Base-by-base conservation (phyloP, 2,797 vertebrate species). In the Halcyon chelicuti region DNA sequence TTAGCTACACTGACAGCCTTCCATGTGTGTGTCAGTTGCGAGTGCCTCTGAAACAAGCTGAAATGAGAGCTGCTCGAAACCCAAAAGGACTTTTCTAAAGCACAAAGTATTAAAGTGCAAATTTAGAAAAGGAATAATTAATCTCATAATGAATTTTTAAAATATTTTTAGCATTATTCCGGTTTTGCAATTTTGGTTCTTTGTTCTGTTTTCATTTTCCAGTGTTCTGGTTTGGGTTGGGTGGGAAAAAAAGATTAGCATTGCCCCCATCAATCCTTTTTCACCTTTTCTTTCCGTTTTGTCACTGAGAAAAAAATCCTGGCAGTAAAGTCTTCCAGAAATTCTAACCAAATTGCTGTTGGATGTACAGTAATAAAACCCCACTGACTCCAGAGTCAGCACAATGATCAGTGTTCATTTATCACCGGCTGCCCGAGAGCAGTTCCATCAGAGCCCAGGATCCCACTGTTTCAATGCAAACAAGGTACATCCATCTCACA, bases 401-500 rank as follows among this genome's bases (percentile, higher is more conserved):
- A 13, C 91, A 44, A 18, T 49, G 82, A 88, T 91, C 89, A 84
- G 89, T 3, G 2, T 55, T 88, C 82, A 62, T 96, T 94, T 39
- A 82, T 94, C 94, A 91, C 65, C 5, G 0, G 33, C 93, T 94
- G 84, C 89, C 96, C 95, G 72, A 63, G 35, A 81, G 95, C 81
- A 72, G 62, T 33, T 73, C 66, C 87, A 67, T 33, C 67, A 40
- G 28, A 89, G 80, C 79, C 37, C 80, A 22, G 87, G 71, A 78
- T 91, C 91, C 91, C 77, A 25, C 47, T 26, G 91, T 26, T 93
- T 31, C 93, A 62, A 17, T 54, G 76, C 85, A 90, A 93, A 94
- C 62, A 51, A 88, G 93, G 93, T 60, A 35, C 76, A 93, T 91
- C 46, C 91, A 92, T 92, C 95, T 84, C 90, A 9, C 91, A 63